Conservation (phyloP, 2,797 vertebrate genomes). For the Liparis tanakae region DNA sequence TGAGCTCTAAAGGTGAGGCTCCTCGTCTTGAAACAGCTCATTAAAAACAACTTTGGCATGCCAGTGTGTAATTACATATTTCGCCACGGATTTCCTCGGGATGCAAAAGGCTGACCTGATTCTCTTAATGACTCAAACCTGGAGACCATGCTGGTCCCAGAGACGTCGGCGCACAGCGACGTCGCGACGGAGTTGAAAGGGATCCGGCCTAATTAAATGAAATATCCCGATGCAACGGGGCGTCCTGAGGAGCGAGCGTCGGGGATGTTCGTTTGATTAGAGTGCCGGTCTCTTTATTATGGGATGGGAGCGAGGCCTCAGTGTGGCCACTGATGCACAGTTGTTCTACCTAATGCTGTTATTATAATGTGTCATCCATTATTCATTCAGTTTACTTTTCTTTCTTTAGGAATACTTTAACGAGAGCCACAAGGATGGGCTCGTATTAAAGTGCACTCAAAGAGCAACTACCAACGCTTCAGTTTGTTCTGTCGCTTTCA, state of each 20-base stretch:
- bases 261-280: constrained; percentile 70
- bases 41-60: constrained; percentile 68
- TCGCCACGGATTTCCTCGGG: constrained; percentile 63
- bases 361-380: constrained; percentile 46
- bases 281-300: constrained; percentile 70
- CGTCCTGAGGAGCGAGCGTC: constrained; percentile 60
- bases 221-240: constrained; percentile 70
- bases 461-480: neutral
- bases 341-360: constrained; percentile 29
- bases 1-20: constrained; percentile 45
- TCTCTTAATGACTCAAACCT: constrained; percentile 81
- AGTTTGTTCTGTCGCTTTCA: neutral
- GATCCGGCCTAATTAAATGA: constrained; percentile 79
- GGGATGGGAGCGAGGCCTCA: constrained; percentile 38
- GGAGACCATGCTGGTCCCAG: constrained; percentile 63
- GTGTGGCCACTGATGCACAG: constrained; percentile 23
- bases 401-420: constrained; percentile 31
- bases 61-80: constrained; percentile 65
- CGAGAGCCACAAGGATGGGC: neutral
- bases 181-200: constrained; percentile 71
- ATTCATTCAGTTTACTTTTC: constrained; percentile 47
- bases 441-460: constrained; percentile 5
- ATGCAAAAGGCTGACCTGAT: constrained; percentile 75
- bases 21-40: constrained; percentile 55
- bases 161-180: constrained; percentile 67